Base-by-base conservation (phyloP, 2,888 invertebrate genomes). In the Oligia latruncula region DNA sequence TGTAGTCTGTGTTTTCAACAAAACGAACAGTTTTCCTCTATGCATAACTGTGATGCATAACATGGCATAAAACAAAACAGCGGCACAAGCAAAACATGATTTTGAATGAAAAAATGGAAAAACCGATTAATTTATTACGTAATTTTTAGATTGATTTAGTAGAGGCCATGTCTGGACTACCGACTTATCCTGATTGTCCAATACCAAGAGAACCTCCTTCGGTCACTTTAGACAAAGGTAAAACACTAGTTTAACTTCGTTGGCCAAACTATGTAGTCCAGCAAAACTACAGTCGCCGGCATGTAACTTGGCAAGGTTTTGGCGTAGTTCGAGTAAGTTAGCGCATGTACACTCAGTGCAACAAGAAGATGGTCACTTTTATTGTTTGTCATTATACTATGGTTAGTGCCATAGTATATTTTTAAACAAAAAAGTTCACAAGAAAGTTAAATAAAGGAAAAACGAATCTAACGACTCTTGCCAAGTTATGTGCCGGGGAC, bases 161-260 rank as follows among this genome's bases (percentile, higher is more conserved):
- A 29, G 1, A 23, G 4, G 70, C 4, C 20, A 81, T 81, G 80
- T 23, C 49, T 43, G 46, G n/a, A 23, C 6, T 82, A 15, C 62
- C 82, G 0, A 15, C 17, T 2, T 85, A 82, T 29, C 70, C 81
- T 29, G 82, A 82, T 13, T 82, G 82, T 71, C 5, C 8, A 35
- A 82, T 80, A 9, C 11, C 20, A 74, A 71, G 85, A 49, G 58
- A 70, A 49, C 43, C 43, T 6, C n/a, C 43, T 11, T 2, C 65
- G 2, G 0, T 3, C 0, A n/a, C 4, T n/a, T 0, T 62, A 35
- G 40, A 78, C 40, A 43, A 58, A 70, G 84, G 84, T 83, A 83
- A 58, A 40, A 40, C 40, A 40, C 5, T 40, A 40, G 40, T 40
- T 40, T 40, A 40, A 40, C 40, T 40, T 40, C 40, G 40, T 40